Conservation (phyloP, 2,888 invertebrate genomes). For the Sinopyrophorus schimmeli region DNA sequence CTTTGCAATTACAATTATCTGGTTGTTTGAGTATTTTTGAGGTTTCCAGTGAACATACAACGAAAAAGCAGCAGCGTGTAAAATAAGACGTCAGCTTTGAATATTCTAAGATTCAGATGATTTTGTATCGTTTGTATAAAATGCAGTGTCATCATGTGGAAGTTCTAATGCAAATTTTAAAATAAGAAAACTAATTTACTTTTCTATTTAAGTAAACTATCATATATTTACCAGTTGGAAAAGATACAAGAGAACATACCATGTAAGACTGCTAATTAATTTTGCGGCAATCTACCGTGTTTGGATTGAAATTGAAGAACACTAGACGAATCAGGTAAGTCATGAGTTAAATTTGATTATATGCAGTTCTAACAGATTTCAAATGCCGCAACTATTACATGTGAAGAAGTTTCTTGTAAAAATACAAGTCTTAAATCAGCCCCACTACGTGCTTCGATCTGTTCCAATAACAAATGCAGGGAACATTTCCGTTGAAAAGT, state of each 20-base stretch:
- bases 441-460: constrained; percentile 97
- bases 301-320: constrained; percentile 97
- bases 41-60: constrained; percentile 72
- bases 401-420: constrained; percentile 90
- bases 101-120: constrained; percentile 90
- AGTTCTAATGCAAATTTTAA: constrained; percentile 91
- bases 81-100: constrained; percentile 91
- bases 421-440: constrained; percentile 96
- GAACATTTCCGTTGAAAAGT: constrained; percentile 97
- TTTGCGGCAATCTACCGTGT: constrained; percentile 84
- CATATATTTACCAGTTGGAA: constrained; percentile 70
- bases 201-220: neutral
- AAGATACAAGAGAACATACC: constrained; percentile 92
- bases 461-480: constrained; percentile 90
- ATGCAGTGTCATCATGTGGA: constrained; percentile 94
- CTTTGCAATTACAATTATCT: constrained; percentile 55
- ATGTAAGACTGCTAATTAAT: constrained; percentile 93
- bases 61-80: constrained; percentile 92
- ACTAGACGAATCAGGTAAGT: constrained; percentile 91
- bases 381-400: constrained; percentile 96
- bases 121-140: constrained; percentile 96
- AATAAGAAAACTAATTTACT: constrained; percentile 21
- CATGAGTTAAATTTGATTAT: constrained; percentile 94
- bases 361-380: constrained; percentile 98
- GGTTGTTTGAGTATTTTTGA: constrained; percentile 53